These are phyloP conservation scores for Taurulus bubalis DNA, from an alignment of 2,113 vertebrate genomes.

Conservation along the genomic window DNA sequence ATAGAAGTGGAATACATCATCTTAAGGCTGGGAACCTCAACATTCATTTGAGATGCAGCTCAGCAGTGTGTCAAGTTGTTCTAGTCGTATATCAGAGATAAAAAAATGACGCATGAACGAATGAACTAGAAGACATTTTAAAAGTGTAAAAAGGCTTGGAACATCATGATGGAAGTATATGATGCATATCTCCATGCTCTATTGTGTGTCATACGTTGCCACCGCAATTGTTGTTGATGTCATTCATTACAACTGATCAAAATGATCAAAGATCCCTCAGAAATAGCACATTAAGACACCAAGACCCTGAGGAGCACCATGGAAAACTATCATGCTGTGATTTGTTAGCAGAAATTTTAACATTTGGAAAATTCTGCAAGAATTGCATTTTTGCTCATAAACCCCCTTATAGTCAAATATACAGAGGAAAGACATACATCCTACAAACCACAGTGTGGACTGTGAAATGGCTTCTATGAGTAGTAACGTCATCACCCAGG, in stretches of 20 bases:
- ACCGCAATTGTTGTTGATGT: no score
- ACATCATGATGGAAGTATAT: no score
- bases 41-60: no score
- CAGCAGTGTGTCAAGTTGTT: neutral
- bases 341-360: neutral
- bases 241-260: no score
- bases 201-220: no score
- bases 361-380: neutral
- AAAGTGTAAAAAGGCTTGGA: no score
- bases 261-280: no score
- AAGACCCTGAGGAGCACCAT: neutral
- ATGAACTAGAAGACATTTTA: neutral
- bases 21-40: no score
- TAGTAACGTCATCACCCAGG: no score
- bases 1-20: no score
- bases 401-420: neutral
- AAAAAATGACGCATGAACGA: neutral
- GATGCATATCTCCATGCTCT: no score
- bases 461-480: no score
- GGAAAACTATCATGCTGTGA: neutral
- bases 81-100: neutral
- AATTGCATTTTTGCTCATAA: neutral
- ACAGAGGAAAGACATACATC: neutral
- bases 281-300: neutral
- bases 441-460: neutral